These are phyloP conservation scores for Macaca mulatta DNA, from an alignment of 2,113 vertebrate genomes.

Conservation along the genomic window DNA sequence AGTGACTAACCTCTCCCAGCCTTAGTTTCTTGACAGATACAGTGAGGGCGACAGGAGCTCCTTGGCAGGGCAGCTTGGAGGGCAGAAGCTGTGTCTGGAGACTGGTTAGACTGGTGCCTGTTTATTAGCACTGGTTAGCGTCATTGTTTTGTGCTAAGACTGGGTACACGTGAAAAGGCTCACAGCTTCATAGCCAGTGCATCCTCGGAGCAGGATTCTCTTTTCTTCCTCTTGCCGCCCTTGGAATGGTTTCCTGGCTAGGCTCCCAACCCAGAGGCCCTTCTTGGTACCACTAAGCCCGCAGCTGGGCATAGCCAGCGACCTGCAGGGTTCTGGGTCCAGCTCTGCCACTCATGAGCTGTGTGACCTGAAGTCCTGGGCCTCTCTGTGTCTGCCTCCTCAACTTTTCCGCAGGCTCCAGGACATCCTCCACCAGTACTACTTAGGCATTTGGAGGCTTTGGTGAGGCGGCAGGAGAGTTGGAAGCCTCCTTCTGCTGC, in stretches of 20 bases:
- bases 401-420: not conserved
- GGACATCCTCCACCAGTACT: not conserved
- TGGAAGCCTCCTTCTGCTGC: not conserved
- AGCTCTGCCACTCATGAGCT: not conserved
- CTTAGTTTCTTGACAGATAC: not conserved
- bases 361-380: not conserved
- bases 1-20: not conserved
- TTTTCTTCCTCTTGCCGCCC: not conserved
- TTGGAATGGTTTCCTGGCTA: not conserved
- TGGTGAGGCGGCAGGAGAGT: not conserved
- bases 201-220: not conserved
- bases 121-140: not conserved
- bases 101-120: not conserved
- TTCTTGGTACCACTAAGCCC: not conserved
- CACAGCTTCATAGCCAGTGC: not conserved
- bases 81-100: not conserved
- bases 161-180: not conserved
- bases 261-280: not conserved
- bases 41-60: not conserved
- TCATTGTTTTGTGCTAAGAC: not conserved
- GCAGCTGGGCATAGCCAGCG: not conserved
- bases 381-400: not conserved
- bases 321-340: not conserved
- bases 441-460: not conserved
- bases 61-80: not conserved